Percentiles rank a stretch among this genome's conserved stretches.
phyloP scores from a whole-genome alignment of 2,888 invertebrate species.

The Leucoptera coffeella region DNA sequence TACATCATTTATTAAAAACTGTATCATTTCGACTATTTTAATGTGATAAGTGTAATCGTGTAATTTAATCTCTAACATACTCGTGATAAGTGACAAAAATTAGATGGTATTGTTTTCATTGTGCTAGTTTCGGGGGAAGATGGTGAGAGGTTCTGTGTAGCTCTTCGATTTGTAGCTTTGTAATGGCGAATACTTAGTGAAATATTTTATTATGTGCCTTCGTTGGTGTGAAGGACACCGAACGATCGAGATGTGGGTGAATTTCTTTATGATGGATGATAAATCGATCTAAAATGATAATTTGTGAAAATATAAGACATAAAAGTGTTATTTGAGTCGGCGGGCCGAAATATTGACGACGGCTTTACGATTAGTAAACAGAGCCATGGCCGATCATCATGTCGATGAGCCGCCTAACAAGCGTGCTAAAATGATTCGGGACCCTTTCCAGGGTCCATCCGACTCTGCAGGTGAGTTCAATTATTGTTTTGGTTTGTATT shows the following conservation, averaged over 20 bases:
- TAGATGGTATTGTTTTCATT: slow-evolving; percentile 62
- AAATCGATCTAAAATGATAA: slow-evolving; percentile 51
- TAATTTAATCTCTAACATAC: slow-evolving; percentile 38
- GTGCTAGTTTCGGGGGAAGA: slow-evolving; percentile 67
- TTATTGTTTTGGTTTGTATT: slow-evolving; percentile 8
- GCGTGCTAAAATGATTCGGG: slow-evolving; percentile 86
- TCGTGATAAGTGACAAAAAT: slow-evolving; percentile 42
- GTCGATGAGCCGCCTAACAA: slow-evolving; percentile 94
- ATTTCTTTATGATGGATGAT: slow-evolving; percentile 49
- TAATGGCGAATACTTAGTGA: slow-evolving; percentile 76
- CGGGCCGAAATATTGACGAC: slow-evolving; percentile 56
- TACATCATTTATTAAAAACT: slow-evolving; percentile 52
- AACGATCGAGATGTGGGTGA: slow-evolving; percentile 62
- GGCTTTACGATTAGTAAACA: slow-evolving; percentile 65
- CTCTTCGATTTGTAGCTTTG: slow-evolving; percentile 65
- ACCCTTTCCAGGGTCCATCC: slow-evolving; percentile 75
- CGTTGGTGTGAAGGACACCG: slow-evolving; percentile 65
- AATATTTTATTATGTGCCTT: slow-evolving; percentile 70
- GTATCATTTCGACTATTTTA: slow-evolving; percentile 54
- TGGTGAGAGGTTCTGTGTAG: slow-evolving; percentile 68
- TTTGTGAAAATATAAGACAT: slow-evolving; percentile 47
- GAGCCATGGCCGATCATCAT: slow-evolving; percentile 89
- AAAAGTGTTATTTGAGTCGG: slow-evolving; percentile 52
- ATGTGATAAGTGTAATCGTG: slow-evolving; percentile 52
- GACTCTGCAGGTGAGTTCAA: slow-evolving; percentile 70